Conservation (phyloP, 1,140 invertebrate genomes). For the Platorchestia sp. region DNA sequence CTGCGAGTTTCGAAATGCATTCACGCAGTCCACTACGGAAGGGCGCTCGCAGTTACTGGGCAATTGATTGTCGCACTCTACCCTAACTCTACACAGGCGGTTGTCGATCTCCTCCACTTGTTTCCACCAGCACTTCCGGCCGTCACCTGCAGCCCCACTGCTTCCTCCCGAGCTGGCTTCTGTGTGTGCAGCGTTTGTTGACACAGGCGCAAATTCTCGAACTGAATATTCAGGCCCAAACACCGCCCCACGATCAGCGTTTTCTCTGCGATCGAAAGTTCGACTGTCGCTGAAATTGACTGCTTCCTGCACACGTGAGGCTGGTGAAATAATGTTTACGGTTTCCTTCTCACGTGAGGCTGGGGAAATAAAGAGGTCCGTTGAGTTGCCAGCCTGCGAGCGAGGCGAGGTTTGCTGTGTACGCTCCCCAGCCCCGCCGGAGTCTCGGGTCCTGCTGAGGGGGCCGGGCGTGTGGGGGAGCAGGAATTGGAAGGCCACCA, state of each 20-base stretch:
- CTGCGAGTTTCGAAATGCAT: background rate
- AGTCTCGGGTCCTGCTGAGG: background rate
- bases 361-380: background rate
- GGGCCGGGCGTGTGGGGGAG: background rate
- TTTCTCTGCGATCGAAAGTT: conserved; percentile 18
- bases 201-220: background rate
- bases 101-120: background rate
- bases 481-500: background rate
- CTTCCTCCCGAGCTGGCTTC: background rate
- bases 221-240: background rate
- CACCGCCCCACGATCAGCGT: background rate
- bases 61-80: conserved; percentile 5
- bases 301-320: background rate
- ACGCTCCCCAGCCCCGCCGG: background rate
- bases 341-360: background rate
- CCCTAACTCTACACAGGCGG: background rate
- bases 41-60: background rate
- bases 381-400: background rate
- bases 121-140: background rate
- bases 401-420: background rate
- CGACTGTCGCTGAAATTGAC: background rate
- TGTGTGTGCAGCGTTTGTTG: background rate
- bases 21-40: background rate
- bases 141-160: background rate
- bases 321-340: background rate